These are phyloP conservation scores for Cataglyphis cursor DNA, from an alignment of 2,888 invertebrate species.

Conservation along the genomic window DNA sequence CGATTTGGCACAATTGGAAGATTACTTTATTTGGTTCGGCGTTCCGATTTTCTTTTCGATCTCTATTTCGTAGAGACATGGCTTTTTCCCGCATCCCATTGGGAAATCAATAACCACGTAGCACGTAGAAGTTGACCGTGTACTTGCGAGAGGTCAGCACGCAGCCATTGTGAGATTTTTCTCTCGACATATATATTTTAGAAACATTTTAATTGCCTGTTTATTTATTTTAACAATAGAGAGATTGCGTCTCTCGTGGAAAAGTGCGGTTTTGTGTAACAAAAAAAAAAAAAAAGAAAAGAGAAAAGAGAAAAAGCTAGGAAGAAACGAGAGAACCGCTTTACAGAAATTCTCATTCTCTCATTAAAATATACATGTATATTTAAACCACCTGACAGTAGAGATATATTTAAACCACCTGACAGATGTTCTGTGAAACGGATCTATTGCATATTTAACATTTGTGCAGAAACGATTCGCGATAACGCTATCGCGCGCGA, in stretches of 20 bases:
- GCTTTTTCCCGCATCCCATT: background rate
- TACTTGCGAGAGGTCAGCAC: slow-evolving; percentile 57
- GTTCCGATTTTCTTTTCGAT: slow-evolving; percentile 23
- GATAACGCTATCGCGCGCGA: slow-evolving; percentile 2
- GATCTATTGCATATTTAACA: background rate
- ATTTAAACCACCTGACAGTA: background rate
- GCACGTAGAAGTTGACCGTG: slow-evolving; percentile 35
- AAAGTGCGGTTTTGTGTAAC: background rate
- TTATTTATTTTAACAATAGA: slow-evolving; percentile 15
- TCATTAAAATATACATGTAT: background rate
- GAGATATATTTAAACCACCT: background rate
- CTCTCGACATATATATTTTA: background rate
- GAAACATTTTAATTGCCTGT: slow-evolving; percentile 17
- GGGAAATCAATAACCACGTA: slow-evolving; percentile 49
- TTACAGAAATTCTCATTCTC: background rate
- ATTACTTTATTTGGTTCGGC: slow-evolving; percentile 29
- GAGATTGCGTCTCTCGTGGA: background rate
- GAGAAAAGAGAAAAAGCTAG: background rate
- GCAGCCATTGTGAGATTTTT: background rate
- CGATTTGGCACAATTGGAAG: slow-evolving; percentile 41
- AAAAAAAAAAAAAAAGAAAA: background rate
- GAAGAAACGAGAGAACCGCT: background rate
- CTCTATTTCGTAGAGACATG: slow-evolving; percentile 6
- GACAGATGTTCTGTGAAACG: background rate
- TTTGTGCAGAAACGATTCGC: background rate